These are phyloP conservation scores for Heliothis virescens DNA, from an alignment of 1,140 invertebrate genomes.

Conservation along the genomic window DNA sequence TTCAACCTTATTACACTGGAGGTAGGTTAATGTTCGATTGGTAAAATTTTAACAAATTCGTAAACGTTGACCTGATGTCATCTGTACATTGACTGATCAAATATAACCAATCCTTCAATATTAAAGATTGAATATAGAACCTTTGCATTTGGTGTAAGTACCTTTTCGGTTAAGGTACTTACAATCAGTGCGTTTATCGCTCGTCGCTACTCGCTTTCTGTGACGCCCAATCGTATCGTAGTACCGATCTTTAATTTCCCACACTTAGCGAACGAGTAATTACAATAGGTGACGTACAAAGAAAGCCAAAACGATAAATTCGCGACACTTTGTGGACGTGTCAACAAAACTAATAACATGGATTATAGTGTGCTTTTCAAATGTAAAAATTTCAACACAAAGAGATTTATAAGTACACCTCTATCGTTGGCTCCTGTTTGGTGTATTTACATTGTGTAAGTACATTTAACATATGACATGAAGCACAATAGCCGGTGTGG, in stretches of 20 bases:
- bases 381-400: constrained; percentile 44
- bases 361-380: constrained; percentile 57
- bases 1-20: no score
- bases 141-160: no score
- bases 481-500: constrained; percentile 15
- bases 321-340: constrained; percentile 65
- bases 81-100: no score
- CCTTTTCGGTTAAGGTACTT: no score
- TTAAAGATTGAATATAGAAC: no score
- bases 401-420: constrained; percentile 40
- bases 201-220: constrained; percentile 25
- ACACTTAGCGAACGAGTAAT: constrained; percentile 73
- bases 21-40: no score
- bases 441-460: constrained; percentile 48
- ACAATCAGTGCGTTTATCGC: background rate
- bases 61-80: no score
- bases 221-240: background rate
- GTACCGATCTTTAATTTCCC: constrained; percentile 74
- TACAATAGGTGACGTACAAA: constrained; percentile 63
- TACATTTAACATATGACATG: constrained; percentile 1
- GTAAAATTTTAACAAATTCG: no score
- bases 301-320: constrained; percentile 65
- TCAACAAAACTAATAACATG: constrained; percentile 66
- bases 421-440: constrained; percentile 25
- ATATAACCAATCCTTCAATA: no score